These are phyloP conservation scores for Nibea albiflora DNA, from an alignment of 2,113 vertebrate species.

Conservation along the genomic window DNA sequence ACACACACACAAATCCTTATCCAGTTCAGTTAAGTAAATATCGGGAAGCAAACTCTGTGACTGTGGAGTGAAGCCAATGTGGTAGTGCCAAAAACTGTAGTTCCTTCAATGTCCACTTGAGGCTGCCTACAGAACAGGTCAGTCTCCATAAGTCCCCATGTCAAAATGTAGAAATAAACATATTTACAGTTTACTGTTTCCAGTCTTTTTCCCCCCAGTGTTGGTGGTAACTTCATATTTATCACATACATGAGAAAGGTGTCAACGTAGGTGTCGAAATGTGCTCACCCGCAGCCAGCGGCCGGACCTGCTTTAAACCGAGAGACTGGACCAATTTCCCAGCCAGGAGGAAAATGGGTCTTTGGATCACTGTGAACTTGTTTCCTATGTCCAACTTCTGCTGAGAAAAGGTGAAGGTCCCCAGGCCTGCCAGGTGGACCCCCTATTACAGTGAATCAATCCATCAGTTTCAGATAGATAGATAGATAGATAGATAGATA, in stretches of 20 bases:
- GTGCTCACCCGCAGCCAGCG: conserved; percentile 80
- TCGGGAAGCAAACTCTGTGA: no score
- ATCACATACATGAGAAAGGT: background rate
- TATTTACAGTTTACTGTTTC: no score
- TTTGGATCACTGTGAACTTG: conserved; percentile 76
- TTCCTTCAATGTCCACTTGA: no score
- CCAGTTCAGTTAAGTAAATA: no score
- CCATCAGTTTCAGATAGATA: background rate
- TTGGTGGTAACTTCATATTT: no score
- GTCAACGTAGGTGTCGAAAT: background rate
- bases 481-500: conserved; percentile 19
- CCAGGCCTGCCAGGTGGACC: conserved; percentile 84
- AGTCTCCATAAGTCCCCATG: no score
- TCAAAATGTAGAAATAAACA: no score
- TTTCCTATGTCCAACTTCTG: conserved; percentile 81
- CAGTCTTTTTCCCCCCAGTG: no score
- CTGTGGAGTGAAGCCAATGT: no score
- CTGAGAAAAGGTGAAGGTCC: conserved; percentile 87
- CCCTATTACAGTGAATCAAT: conserved; percentile 73
- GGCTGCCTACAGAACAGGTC: no score
- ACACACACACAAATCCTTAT: background rate
- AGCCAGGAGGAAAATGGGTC: conserved; percentile 83
- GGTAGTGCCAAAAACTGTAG: no score
- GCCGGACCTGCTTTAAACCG: conserved; percentile 81
- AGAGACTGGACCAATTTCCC: conserved; percentile 83